phyloP scores from a whole-genome alignment of 2,113 vertebrate species.

The Ailuropoda melanoleuca region DNA sequence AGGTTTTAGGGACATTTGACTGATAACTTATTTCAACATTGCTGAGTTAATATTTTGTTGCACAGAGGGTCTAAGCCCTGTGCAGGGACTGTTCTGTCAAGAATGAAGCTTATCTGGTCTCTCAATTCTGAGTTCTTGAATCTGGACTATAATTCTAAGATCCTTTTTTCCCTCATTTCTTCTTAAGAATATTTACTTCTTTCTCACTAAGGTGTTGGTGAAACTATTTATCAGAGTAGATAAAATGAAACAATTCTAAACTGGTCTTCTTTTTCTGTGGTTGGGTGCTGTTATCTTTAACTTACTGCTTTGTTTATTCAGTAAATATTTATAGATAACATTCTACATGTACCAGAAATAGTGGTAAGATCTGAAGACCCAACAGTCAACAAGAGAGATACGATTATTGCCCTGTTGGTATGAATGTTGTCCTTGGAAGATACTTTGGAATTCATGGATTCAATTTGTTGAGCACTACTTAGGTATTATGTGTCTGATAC shows the following conservation, averaged over 20 bases:
- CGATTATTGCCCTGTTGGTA: background rate
- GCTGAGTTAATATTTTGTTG: background rate
- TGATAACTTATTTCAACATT: background rate
- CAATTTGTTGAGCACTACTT: background rate
- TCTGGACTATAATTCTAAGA: background rate
- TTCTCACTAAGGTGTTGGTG: background rate
- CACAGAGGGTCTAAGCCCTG: background rate
- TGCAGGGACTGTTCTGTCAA: background rate
- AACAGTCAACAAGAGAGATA: background rate
- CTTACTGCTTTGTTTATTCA: background rate
- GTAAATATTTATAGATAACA: background rate
- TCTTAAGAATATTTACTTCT: background rate
- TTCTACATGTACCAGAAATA: background rate
- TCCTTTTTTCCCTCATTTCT: background rate
- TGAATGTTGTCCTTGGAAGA: background rate
- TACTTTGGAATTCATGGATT: background rate
- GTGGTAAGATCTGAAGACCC: background rate
- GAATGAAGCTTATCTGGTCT: background rate
- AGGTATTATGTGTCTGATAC: background rate
- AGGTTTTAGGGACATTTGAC: background rate
- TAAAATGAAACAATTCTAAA: background rate
- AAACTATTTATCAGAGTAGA: background rate
- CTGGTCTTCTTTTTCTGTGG: background rate
- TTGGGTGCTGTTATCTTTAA: background rate
- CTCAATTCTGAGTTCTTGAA: background rate